These are phyloP conservation scores for Tyrannus savana DNA, from an alignment of 2,113 vertebrate genomes.

Conservation along the genomic window DNA sequence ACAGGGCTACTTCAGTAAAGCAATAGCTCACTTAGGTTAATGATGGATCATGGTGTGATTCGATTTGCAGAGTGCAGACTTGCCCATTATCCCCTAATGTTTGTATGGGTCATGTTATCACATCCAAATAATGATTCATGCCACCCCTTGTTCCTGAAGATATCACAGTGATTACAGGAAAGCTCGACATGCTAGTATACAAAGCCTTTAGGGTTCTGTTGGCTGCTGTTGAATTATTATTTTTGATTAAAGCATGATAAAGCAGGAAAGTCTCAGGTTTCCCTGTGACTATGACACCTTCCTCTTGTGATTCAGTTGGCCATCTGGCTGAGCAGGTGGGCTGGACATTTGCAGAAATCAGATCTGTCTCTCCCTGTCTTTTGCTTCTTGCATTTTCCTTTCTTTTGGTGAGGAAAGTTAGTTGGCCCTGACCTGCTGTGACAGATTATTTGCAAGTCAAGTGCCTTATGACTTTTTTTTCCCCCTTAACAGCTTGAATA, in stretches of 20 bases:
- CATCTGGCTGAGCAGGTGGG: constrained; percentile 19
- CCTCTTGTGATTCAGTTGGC: constrained; percentile 31
- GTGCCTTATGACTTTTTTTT: background rate
- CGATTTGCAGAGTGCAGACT: constrained; percentile 61
- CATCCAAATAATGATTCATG: constrained; percentile 58
- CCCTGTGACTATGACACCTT: background rate
- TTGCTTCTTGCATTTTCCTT: background rate
- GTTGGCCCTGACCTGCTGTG: background rate
- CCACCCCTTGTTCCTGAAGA: constrained; percentile 17
- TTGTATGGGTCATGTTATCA: constrained; percentile 58
- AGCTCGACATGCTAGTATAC: background rate
- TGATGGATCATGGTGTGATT: constrained; percentile 72
- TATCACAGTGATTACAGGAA: constrained; percentile 36
- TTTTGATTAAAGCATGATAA: constrained; percentile 4
- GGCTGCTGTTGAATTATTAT: background rate
- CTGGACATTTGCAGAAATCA: constrained; percentile 8
- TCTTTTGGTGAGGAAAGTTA: background rate
- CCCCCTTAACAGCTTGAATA: background rate
- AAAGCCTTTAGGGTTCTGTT: background rate
- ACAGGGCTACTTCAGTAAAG: constrained; percentile 68
- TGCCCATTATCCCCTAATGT: constrained; percentile 64
- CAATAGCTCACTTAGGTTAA: constrained; percentile 72
- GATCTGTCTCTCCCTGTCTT: background rate
- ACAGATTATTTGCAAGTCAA: background rate
- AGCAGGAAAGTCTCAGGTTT: background rate